phyloP scores from a whole-genome alignment of 2,888 invertebrate species.

The Thelaira solivaga region DNA sequence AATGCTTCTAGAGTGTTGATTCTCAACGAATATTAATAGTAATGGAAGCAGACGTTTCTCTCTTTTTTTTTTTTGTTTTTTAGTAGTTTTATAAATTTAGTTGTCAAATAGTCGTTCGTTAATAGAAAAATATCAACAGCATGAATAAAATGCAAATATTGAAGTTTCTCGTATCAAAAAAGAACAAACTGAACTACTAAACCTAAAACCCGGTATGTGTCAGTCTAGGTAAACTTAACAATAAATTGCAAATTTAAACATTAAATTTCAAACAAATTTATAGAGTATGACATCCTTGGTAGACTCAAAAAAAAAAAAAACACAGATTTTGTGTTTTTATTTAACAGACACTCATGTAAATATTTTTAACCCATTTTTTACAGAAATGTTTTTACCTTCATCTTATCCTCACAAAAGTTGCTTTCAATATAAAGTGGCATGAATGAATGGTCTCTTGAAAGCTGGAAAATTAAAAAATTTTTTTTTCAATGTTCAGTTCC shows the following conservation, averaged over 20 bases:
- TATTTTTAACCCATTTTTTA: slow-evolving; percentile 13
- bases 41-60: not conserved
- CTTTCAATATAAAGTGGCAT: no score
- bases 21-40: slow-evolving; percentile 26
- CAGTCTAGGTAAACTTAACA: slow-evolving; percentile 46
- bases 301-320: slow-evolving; percentile 36
- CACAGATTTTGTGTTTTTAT: not conserved
- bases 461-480: no score
- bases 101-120: slow-evolving; percentile 44
- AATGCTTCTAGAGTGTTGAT: not conserved
- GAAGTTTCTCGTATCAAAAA: not conserved
- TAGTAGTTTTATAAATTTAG: slow-evolving; percentile 6
- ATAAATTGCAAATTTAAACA: slow-evolving; percentile 60
- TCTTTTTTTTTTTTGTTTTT: no score
- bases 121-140: slow-evolving; percentile 29
- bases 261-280: slow-evolving; percentile 50
- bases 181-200: not conserved
- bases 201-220: slow-evolving; percentile 1
- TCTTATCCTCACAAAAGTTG: no score
- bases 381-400: no score
- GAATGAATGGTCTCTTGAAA: no score
- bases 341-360: not conserved
- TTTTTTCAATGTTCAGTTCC: no score
- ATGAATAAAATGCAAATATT: slow-evolving; percentile 6
- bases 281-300: slow-evolving; percentile 50